Conservation (phyloP, 53 echinoderm and acorn worm species). For the Echinometra lucunter region DNA sequence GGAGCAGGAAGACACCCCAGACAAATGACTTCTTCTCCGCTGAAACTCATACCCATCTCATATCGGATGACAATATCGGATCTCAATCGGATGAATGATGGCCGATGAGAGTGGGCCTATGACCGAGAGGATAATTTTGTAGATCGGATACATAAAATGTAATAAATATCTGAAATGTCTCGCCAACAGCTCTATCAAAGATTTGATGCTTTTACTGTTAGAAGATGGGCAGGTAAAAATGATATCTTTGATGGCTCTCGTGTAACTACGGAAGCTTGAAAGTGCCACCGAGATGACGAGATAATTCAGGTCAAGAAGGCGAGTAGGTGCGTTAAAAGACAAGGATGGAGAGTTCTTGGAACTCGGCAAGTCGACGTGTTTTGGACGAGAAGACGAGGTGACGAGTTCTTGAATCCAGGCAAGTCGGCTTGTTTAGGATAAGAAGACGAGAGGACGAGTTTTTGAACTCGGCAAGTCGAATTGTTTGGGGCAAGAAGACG, state of each 20-base stretch:
- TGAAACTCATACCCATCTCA: background rate
- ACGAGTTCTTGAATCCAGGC: too few species aligned
- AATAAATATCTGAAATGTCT: constrained; percentile 33
- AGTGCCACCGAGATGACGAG: background rate
- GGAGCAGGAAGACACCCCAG: constrained; percentile 27
- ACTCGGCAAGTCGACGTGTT: too few species aligned
- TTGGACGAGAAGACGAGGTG: too few species aligned
- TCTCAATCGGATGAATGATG: constrained; percentile 39
- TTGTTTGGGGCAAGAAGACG: too few species aligned
- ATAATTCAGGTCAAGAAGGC: too few species aligned
- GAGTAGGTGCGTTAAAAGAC: too few species aligned
- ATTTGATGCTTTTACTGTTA: background rate
- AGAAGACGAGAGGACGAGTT: too few species aligned
- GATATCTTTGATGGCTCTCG: background rate
- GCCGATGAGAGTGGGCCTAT: constrained; percentile 2
- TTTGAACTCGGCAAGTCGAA: too few species aligned
- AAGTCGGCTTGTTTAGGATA: too few species aligned
- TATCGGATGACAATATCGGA: constrained; percentile 35
- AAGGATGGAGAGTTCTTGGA: too few species aligned
- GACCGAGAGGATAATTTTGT: background rate
- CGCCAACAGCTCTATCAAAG: constrained; percentile 34
- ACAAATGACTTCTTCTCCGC: constrained; percentile 6
- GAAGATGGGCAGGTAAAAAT: background rate
- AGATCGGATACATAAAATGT: constrained; percentile 38
- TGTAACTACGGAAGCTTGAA: background rate